Evolutionary conservation across 2,113 vertebrate genomes (phyloP), one percentile per base, ranked within the genome.

Genomic region (Podarcis raffonei): DNA sequence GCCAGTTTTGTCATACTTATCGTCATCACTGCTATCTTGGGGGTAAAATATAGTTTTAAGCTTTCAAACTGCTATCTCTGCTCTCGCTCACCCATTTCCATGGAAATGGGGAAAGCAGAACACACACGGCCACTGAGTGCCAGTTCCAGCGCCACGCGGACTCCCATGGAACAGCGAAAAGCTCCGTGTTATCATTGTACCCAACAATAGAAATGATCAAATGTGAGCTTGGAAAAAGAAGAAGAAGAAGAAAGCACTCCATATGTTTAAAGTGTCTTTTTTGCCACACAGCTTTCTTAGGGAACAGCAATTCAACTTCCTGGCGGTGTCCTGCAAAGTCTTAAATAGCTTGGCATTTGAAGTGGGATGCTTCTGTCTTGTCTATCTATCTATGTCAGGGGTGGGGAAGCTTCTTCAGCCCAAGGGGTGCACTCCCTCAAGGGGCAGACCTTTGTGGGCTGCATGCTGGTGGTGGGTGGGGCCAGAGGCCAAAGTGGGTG

Each of bases 91-190:
- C 79, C 89, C 85, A 94, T 95, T 95, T 93, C 94, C 92, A 95
- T 93, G 93, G 92, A 87, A 90, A 94, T 78, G 0, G 23, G 20
- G 87, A 89, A 72, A 85, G 88, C 62, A 72, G 42, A 86, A 89
- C 27, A 92, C 83, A 87, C 77, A 81, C 16, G 12, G 91, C 87
- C 89, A 93, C 74, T 83, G 87, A 77, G 65, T 92, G 85, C 89
- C 93, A 87, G 84, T 92, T 96, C 94, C 90, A 94, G 88, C 90
- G 78, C 79, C 87, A 91, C 89, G 62, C 84, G 86, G 94, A 90
- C 91, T 95, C 81, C 81, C 74, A 88, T 92, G 32, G 84, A 91
- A 66, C 84, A 89, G 39, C 78, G 85, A 86, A 88, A 87, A 94
- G 91, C 92, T 95, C 85, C 93, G 92, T 90, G 82, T 91, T 93